These are phyloP conservation scores for Hermaeophaga mercurialis DNA, from an alignment of 2,888 invertebrate genomes.

Conservation along the genomic window DNA sequence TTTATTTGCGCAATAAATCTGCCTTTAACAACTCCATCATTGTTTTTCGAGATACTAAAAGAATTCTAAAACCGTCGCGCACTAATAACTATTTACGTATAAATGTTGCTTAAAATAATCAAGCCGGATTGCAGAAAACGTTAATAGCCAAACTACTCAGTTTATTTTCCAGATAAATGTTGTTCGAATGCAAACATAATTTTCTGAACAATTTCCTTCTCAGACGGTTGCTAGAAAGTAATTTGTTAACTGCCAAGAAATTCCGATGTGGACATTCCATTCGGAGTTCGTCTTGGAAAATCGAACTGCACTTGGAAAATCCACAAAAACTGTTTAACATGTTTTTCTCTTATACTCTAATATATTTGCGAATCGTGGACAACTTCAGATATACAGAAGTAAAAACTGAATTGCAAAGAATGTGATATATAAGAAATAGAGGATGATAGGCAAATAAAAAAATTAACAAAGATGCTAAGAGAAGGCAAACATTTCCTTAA, in stretches of 20 bases:
- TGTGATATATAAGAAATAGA: too few relatives aligned
- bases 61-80: background rate
- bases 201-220: slow-evolving; percentile 22
- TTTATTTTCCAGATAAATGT: slow-evolving; percentile 25
- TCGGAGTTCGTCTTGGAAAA: background rate
- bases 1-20: too few relatives aligned
- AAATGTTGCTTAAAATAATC: slow-evolving; percentile 18
- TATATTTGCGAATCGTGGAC: too few relatives aligned
- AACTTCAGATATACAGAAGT: too few relatives aligned
- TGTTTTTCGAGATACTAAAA: background rate
- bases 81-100: slow-evolving; percentile 11
- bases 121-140: slow-evolving; percentile 20
- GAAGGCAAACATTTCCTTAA: too few relatives aligned
- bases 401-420: too few relatives aligned
- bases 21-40: too few relatives aligned
- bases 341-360: too few relatives aligned
- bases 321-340: too few relatives aligned
- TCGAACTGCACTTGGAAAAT: slow-evolving; percentile 19
- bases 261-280: slow-evolving; percentile 17
- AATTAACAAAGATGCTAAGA: too few relatives aligned
- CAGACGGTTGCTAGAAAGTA: slow-evolving; percentile 9
- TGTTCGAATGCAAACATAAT: slow-evolving; percentile 23
- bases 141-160: slow-evolving; percentile 11
- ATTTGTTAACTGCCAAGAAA: slow-evolving; percentile 22
- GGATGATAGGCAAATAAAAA: too few relatives aligned